Percentiles rank a stretch among this genome's conserved stretches.
phyloP scores from a whole-genome alignment of 2,113 vertebrate species.

The Seriola aureovittata region DNA sequence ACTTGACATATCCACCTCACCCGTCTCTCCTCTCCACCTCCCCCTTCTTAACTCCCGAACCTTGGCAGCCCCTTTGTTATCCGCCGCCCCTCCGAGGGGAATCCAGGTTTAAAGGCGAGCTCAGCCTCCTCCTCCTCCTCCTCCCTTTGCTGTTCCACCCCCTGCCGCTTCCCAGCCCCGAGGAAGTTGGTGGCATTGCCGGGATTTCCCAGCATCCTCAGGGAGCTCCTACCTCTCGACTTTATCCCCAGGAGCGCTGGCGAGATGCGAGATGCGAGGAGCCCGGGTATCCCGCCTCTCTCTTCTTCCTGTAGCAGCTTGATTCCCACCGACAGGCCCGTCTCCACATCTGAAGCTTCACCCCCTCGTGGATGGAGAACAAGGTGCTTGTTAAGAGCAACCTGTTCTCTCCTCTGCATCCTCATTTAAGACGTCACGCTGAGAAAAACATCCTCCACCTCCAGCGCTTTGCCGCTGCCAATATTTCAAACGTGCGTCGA shows the following conservation, averaged over 20 bases:
- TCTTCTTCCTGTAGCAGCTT: constrained; percentile 51
- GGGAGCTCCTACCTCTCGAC: constrained; percentile 48
- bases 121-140: background rate
- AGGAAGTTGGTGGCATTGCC: constrained; percentile 47
- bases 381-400: constrained; percentile 61
- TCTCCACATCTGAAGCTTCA: constrained; percentile 58
- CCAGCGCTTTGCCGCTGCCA: constrained; percentile 27
- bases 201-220: constrained; percentile 64
- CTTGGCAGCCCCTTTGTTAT: constrained; percentile 42
- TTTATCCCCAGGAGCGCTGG: constrained; percentile 31
- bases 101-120: constrained; percentile 48
- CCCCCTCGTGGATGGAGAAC: constrained; percentile 16
- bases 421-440: constrained; percentile 50
- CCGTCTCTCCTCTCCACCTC: background rate
- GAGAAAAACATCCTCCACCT: constrained; percentile 42
- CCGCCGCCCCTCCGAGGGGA: constrained; percentile 38
- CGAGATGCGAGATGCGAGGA: background rate
- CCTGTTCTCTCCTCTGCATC: constrained; percentile 32
- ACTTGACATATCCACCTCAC: constrained; percentile 67
- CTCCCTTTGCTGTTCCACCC: background rate
- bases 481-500: constrained; percentile 42
- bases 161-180: constrained; percentile 18
- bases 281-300: background rate
- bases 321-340: constrained; percentile 61
- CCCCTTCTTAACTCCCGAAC: constrained; percentile 20